phyloP scores from a whole-genome alignment of 1,140 invertebrate genomes.

The Sycophila sp. region DNA sequence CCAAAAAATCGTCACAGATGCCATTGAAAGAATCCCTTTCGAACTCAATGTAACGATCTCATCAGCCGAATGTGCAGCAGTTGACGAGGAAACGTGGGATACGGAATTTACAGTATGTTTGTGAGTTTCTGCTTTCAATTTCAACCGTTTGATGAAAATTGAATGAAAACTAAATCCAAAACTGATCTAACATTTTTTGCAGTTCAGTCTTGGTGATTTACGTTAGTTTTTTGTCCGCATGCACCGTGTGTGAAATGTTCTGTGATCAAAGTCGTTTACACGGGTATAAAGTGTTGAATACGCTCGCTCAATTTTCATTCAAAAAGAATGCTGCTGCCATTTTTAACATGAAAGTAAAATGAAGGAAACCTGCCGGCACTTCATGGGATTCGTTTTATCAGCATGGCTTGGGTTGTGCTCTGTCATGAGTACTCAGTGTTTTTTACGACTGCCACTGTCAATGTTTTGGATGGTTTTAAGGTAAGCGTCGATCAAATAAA shows the following conservation, averaged over 20 bases:
- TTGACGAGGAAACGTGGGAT: not conserved
- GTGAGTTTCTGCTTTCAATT: not conserved
- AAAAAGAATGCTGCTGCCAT: not conserved
- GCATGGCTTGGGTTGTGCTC: constrained; percentile 4
- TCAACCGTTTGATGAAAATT: not conserved
- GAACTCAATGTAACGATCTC: not conserved
- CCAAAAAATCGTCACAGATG: not conserved
- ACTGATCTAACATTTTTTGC: not conserved
- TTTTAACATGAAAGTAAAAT: not conserved
- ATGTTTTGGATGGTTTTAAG: not conserved
- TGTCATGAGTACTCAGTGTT: not conserved
- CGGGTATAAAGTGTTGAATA: not conserved
- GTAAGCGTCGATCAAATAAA: not conserved
- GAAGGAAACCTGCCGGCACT: not conserved
- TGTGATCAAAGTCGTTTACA: not conserved
- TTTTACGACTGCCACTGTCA: not conserved
- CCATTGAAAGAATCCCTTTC: not conserved
- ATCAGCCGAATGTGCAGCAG: not conserved
- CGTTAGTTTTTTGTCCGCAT: not conserved
- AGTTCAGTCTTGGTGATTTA: not conserved
- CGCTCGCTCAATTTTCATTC: not conserved
- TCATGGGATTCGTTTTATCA: not conserved
- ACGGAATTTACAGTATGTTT: not conserved
- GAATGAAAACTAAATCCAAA: not conserved
- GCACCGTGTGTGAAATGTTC: not conserved